Conservation (phyloP, 2,888 invertebrate species). For the Lysandra coridon region DNA sequence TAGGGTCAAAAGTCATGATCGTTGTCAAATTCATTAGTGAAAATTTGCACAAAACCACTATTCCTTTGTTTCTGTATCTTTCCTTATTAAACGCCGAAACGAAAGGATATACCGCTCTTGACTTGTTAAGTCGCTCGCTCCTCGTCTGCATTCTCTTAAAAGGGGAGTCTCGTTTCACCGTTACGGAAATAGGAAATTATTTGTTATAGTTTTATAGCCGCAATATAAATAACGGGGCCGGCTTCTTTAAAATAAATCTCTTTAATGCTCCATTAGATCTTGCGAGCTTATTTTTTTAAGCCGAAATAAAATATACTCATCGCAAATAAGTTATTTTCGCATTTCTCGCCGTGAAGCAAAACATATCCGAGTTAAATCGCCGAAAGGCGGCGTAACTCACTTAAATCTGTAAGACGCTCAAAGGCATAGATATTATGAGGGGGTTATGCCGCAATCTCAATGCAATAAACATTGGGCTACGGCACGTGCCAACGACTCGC, state of each 20-base stretch:
- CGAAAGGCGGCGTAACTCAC: conserved; percentile 32
- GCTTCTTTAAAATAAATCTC: not conserved
- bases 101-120: conserved; percentile 11
- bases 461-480: conserved; percentile 67
- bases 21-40: not conserved
- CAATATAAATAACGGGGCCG: not conserved
- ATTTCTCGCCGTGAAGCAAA: not conserved
- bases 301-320: not conserved
- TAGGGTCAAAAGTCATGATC: not conserved
- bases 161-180: not conserved
- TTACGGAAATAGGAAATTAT: not conserved
- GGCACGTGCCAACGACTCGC: conserved; percentile 63
- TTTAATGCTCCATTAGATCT: not conserved
- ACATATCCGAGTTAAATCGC: conserved; percentile 18
- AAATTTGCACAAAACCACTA: conserved; percentile 11
- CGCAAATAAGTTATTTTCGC: conserved; percentile 2
- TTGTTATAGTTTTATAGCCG: not conserved
- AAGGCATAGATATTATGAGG: conserved; percentile 58
- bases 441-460: conserved; percentile 67
- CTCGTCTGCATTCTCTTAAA: conserved; percentile 11
- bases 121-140: conserved; percentile 16
- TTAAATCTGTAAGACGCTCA: conserved; percentile 48
- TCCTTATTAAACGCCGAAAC: conserved; percentile 22
- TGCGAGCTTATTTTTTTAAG: not conserved
- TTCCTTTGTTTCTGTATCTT: conserved; percentile 18